Base-by-base conservation (phyloP, 2,888 invertebrate species). In the Epiblema foenella region DNA sequence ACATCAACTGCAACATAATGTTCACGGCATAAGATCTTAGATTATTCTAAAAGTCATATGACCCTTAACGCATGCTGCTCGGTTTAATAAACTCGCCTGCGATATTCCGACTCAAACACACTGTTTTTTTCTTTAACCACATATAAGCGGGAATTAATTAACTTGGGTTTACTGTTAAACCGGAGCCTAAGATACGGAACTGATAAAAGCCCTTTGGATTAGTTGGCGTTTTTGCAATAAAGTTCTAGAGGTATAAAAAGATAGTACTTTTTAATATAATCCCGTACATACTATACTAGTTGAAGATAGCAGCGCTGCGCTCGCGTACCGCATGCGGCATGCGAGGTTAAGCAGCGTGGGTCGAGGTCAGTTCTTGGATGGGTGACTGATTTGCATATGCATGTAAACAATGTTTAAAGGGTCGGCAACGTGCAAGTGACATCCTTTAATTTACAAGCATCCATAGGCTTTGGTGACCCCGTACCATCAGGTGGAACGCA, bases 121-220 rank as follows among this genome's bases (percentile, higher is more conserved):
- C 7, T 15, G 42, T 3, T 15, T 42, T 42, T 39, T 42, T n/a
- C 42, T 42, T 4, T 5, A 42, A 42, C 42, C 42, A 15, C 42
- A 42, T 42, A 42, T 1, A 42, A 4, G 42, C 15, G 5, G 42
- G 42, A 42, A 42, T 42, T 42, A 42, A 42, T 42, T 42, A 42
- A 42, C 42, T 42, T 42, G 20, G 42, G 37, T 39, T 59, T 46
- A 46, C 60, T 60, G n/a, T 60, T 59, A 60, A 60, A 46, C 59
- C 60, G n/a, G 46, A 15, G 42, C 42, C 42, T 42, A 42, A 15
- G n/a, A n/a, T n/a, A 33, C 33, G 33, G 33, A 33, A 33, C 33
- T 33, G 33, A 42, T 42, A 15, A 42, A 42, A 42, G 42, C 42
- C 15, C 42, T 42, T n/a, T 15, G 42, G 42, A 42, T 42, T 42